Evolutionary conservation across 2,113 vertebrate genomes (phyloP).

Genomic region (Struthio camelus): DNA sequence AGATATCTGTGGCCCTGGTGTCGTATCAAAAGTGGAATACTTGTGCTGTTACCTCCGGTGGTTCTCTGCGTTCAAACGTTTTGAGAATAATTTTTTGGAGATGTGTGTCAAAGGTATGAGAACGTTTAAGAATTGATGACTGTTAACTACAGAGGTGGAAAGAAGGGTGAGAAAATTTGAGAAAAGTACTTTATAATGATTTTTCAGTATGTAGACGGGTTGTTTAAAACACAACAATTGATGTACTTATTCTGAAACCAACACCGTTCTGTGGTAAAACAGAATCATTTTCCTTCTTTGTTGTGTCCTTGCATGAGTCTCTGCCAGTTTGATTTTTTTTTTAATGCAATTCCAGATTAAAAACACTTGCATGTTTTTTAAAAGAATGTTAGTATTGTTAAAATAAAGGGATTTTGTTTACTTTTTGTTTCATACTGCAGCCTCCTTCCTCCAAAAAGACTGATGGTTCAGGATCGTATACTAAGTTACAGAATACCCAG

Average conservation of each 20-base stretch:
- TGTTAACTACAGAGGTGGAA: background rate
- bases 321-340: background rate
- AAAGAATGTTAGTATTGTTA: background rate
- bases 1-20: background rate
- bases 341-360: background rate
- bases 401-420: background rate
- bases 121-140: background rate
- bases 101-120: background rate
- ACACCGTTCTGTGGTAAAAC: conserved; percentile 42
- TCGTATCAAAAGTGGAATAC: background rate
- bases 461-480: conserved; percentile 88
- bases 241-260: conserved; percentile 36
- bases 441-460: conserved; percentile 92
- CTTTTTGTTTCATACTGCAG: conserved; percentile 51
- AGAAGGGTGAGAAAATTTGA: conserved; percentile 27
- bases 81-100: background rate
- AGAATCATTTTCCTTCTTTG: conserved; percentile 27
- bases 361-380: background rate
- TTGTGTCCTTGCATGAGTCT: background rate
- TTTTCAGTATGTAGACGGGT: background rate
- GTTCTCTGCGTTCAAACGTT: background rate
- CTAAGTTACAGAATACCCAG: conserved; percentile 90
- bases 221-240: conserved; percentile 37
- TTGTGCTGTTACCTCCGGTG: background rate
- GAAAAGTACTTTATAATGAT: background rate